phyloP scores from a whole-genome alignment of 2,888 invertebrate species.

The Eubasilissa splendida region DNA sequence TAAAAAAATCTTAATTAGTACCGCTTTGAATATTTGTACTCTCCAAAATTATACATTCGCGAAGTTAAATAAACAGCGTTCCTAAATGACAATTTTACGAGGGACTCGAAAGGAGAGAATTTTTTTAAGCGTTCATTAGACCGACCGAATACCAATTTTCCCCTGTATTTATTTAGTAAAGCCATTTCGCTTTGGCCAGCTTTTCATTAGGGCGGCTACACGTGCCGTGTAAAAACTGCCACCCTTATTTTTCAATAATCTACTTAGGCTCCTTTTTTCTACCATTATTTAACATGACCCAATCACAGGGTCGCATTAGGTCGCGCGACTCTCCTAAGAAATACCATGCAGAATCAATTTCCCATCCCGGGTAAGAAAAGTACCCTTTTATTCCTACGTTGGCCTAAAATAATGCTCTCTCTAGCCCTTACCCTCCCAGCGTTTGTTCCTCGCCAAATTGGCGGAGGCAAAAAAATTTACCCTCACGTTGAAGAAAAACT shows the following conservation, averaged over 20 bases:
- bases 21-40: too few species aligned
- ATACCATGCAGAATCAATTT: conserved; percentile 49
- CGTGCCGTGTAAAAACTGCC: conserved; percentile 13
- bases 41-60: too few species aligned
- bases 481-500: conserved; percentile 4
- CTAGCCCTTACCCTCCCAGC: neutral
- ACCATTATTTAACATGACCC: conserved; percentile 49
- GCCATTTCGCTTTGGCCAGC: conserved; percentile 14
- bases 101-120: too few species aligned
- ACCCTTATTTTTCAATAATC: conserved; percentile 26
- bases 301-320: conserved; percentile 47
- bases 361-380: conserved; percentile 24
- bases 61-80: too few species aligned
- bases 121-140: conserved; percentile 5
- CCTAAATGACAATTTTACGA: too few species aligned
- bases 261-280: conserved; percentile 11
- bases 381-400: conserved; percentile 11
- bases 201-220: conserved; percentile 23
- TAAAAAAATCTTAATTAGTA: too few species aligned
- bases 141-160: conserved; percentile 2
- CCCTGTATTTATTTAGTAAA: conserved; percentile 21
- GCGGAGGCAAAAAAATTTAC: conserved; percentile 15
- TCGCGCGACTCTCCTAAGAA: conserved; percentile 37
- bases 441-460: conserved; percentile 17
- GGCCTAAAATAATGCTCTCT: conserved; percentile 13